These are phyloP conservation scores for Bagarius yarrelli DNA, from an alignment of 2,113 vertebrate species.

Conservation along the genomic window DNA sequence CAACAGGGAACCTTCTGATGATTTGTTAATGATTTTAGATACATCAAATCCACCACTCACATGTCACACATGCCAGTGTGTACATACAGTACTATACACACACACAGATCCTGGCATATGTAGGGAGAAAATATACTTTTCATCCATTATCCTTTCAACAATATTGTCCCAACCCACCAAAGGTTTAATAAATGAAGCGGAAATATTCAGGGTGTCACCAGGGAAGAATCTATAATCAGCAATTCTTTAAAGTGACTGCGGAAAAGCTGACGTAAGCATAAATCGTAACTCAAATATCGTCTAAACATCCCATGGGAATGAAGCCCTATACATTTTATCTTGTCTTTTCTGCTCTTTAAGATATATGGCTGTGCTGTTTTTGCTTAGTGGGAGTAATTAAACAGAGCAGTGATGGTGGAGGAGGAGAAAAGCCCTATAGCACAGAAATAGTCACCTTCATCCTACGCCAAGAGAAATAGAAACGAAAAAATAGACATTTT, in stretches of 20 bases:
- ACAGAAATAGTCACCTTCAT: neutral
- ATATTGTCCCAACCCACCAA: neutral
- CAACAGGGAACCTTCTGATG: slow-evolving; percentile 10
- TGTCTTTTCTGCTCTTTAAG: neutral
- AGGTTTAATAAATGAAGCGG: neutral
- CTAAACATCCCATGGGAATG: neutral
- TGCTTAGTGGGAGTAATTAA: slow-evolving; percentile 36
- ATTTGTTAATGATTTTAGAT: slow-evolving; percentile 20
- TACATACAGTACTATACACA: neutral
- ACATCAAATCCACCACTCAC: neutral
- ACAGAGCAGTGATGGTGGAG: neutral
- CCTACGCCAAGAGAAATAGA: neutral
- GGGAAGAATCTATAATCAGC: neutral
- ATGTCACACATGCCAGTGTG: neutral
- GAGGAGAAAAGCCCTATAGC: neutral
- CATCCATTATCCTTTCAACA: neutral
- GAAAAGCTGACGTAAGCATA: neutral
- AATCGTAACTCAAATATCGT: neutral
- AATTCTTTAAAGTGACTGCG: neutral
- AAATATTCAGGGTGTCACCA: neutral
- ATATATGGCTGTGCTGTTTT: neutral
- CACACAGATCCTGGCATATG: neutral
- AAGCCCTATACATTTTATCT: neutral
- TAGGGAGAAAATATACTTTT: neutral
- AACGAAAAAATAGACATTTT: neutral